Base-by-base conservation (phyloP, 1,140 invertebrate genomes). In the Brevipalpus yothersi region DNA sequence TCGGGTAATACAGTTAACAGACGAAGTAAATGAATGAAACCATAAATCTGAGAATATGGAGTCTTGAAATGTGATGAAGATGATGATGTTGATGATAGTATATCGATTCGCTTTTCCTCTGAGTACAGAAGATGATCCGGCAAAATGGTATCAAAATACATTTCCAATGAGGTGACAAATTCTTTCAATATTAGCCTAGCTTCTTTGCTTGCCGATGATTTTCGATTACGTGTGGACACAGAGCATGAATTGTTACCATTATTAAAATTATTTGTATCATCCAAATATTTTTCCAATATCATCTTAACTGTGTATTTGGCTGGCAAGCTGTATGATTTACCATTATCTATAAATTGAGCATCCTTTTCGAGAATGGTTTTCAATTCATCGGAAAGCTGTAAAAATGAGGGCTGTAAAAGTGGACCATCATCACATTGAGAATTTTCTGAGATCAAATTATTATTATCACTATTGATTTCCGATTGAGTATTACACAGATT, bases 61-160 rank as follows among this genome's bases (percentile, higher is more conserved):
- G 31, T 31, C 40, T 57, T 40, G 15, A 21, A 58, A 31, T 31
- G 31, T 31, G 31, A 31, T n/a, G n/a, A n/a, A n/a, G n/a, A n/a
- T n/a, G n/a, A n/a, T 43, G 42, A 43, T 10, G 42, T 43, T 15
- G 15, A 10, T 8, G 12, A 12, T 12, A 45, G 43, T 15, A 15
- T 45, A 15, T 45, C n/a, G 8, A 3, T 12, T 45, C n/a, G 12
- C 2, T 59, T 19, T 39, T 51, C 58, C 4, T 53, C 7, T 7
- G 19, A 47, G 19, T 51, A 59, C 8, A 59, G 40, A 39, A 51
- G 41, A 59, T 59, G 21, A n/a, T 51, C 31, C 17, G n/a, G 12
- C 21, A 59, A 19, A 3, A 59, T 15, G 23, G 58, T n/a, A 53
- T 59, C 53, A 31, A 59, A 59, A 59, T 59, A 59, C 9, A 54